Conservation (phyloP, 2,797 vertebrate genomes). For the Ataeniobius toweri region DNA sequence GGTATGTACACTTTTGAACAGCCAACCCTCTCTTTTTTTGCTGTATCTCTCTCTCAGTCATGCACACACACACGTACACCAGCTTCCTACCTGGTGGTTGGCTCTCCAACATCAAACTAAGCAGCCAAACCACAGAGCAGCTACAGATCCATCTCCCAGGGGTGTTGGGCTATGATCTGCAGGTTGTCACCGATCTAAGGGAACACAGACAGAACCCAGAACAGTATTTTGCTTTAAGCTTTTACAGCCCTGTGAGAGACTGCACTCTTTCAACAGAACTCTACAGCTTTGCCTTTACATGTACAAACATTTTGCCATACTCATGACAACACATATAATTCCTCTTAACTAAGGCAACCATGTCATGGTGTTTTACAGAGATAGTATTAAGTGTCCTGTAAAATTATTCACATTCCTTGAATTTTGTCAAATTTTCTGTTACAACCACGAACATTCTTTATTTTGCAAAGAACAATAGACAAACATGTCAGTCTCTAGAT, state of each 20-base stretch:
- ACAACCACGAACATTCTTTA: neutral
- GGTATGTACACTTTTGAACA: neutral
- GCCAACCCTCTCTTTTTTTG: neutral
- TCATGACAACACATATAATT: slow-evolving; percentile 15
- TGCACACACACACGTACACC: neutral
- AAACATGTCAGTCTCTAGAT: neutral
- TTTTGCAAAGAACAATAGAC: neutral
- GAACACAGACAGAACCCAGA: slow-evolving; percentile 54
- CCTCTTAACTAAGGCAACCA: slow-evolving; percentile 18
- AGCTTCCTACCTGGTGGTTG: slow-evolving; percentile 41
- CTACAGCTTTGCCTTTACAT: slow-evolving; percentile 35
- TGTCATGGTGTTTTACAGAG: slow-evolving; percentile 24
- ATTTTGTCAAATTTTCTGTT: neutral
- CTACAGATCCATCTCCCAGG: slow-evolving; percentile 37
- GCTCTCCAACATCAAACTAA: slow-evolving; percentile 45
- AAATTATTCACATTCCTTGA: neutral
- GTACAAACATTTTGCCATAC: slow-evolving; percentile 12
- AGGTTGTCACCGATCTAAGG: slow-evolving; percentile 38
- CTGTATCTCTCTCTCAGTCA: neutral
- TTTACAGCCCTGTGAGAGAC: slow-evolving; percentile 40
- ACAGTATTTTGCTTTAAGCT: slow-evolving; percentile 43
- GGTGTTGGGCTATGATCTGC: slow-evolving; percentile 53
- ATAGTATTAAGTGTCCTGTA: slow-evolving; percentile 7
- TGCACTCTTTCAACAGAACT: slow-evolving; percentile 31
- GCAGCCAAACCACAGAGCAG: slow-evolving; percentile 39